Conservation (phyloP, 2,797 vertebrate genomes). For the Macrochelys suwanniensis region DNA sequence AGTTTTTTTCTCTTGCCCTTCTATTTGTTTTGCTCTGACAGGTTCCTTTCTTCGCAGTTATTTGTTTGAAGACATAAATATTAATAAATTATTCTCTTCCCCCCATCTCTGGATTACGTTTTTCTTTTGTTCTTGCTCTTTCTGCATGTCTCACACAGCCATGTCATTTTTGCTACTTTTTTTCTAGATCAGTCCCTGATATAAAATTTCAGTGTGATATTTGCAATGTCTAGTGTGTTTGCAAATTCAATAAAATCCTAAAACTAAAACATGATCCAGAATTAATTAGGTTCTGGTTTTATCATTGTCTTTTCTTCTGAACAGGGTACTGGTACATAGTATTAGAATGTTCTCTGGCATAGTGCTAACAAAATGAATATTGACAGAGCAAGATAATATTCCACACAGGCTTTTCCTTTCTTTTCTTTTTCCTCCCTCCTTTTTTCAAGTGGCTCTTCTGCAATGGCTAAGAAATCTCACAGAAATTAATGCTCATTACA, state of each 20-base stretch:
- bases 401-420: not conserved
- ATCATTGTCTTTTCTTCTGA: not conserved
- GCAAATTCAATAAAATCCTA: conserved; percentile 62
- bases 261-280: conserved; percentile 66
- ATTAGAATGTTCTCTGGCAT: conserved; percentile 39
- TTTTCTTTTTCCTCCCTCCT: not conserved
- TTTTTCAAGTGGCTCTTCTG: not conserved
- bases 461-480: conserved; percentile 1
- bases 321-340: conserved; percentile 25
- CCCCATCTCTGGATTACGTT: not conserved
- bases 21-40: not conserved
- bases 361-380: conserved; percentile 46
- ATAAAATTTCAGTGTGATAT: conserved; percentile 58
- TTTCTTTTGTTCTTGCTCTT: not conserved
- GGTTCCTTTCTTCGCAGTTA: not conserved
- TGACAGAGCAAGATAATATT: conserved; percentile 32
- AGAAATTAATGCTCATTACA: conserved; percentile 63
- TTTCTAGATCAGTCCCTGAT: conserved; percentile 18
- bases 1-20: not conserved
- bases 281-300: conserved; percentile 51
- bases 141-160: not conserved
- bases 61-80: not conserved
- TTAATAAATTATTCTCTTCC: not conserved
- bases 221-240: conserved; percentile 45
- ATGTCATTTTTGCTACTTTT: not conserved